Evolutionary conservation across 2,797 vertebrate genomes (phyloP), one percentile per base, ranked within the genome.

Genomic region (Tokudaia tokunoshimensis): DNA sequence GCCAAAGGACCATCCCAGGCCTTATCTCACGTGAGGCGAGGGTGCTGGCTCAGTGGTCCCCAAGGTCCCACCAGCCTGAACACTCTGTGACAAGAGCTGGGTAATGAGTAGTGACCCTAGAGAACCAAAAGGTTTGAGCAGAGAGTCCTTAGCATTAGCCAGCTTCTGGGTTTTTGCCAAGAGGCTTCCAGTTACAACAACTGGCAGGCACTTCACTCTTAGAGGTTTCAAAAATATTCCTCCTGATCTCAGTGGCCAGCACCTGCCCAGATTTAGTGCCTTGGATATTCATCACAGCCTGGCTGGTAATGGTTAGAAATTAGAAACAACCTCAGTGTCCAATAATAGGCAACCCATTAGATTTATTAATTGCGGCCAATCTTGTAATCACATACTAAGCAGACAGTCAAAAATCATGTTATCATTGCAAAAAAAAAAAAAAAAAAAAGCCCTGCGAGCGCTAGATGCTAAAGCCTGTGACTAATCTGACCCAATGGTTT

Each of bases 111-210:
- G 92, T 90, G 96, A 92, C 88, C 92, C 55, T 1, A 0, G 61
- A 65, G 74, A 97, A 92, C 65, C 83, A 63, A 88, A 90, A n/a
- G 31, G 83, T 41, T 83, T 11, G 5, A 86, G 57, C 84, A 92
- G 19, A 92, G 19, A 26, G 61, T 34, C 52, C 76, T 97, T n/a
- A 20, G 34, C 55, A 34, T 95, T 89, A 63, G 92, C 76, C 90
- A 91, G 57, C 31, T 90, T 92, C 82, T 94, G 96, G 74, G 67
- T 34, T 91, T 92, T 94, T 76, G 96, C 94, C 96, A 94, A 61
- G 93, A 94, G 74, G 87, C 82, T 96, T 93, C 92, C 74, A 96
- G 75, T 96, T 95, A 94, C 92, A 96, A 95, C 84, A 74, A 86
- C 63, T 95, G 93, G 65, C 87, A 90, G 55, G 20, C 13, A 88